These are phyloP conservation scores for Glandiceps talaboti DNA, from an alignment of 53 echinoderm and acorn worm genomes.

Conservation along the genomic window DNA sequence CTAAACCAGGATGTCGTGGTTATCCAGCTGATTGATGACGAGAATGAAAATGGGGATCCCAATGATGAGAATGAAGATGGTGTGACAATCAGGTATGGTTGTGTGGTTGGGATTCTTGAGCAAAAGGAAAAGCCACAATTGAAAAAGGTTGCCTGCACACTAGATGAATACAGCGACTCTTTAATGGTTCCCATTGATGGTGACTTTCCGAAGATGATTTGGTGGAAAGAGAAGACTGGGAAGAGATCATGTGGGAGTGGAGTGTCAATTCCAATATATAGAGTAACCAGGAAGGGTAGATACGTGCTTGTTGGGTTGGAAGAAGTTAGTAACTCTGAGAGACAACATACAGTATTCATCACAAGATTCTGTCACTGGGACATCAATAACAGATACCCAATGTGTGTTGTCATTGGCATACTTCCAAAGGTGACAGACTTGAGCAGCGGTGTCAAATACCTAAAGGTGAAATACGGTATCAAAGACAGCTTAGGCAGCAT, in stretches of 20 bases:
- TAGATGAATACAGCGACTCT: constrained; percentile 56
- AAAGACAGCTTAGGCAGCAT: constrained; percentile 40
- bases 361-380: constrained; percentile 66
- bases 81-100: constrained; percentile 30
- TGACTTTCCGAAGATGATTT: constrained; percentile 49
- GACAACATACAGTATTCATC: constrained; percentile 60
- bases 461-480: constrained; percentile 55
- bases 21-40: constrained; percentile 25
- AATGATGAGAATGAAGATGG: constrained; percentile 6
- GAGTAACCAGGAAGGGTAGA: background rate
- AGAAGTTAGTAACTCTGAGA: constrained; percentile 34
- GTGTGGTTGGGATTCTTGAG: constrained; percentile 49
- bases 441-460: constrained; percentile 34
- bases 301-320: constrained; percentile 29
- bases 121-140: constrained; percentile 34
- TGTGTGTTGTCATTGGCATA: constrained; percentile 59
- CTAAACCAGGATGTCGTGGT: constrained; percentile 69
- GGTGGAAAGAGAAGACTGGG: background rate
- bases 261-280: background rate
- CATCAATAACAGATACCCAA: constrained; percentile 41
- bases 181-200: constrained; percentile 77
- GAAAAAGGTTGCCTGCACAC: constrained; percentile 60
- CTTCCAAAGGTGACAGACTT: constrained; percentile 35
- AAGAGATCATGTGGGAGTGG: background rate
- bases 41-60: constrained; percentile 13